Base-by-base conservation (phyloP, 1,140 invertebrate species). In the Pogonus chalceus region DNA sequence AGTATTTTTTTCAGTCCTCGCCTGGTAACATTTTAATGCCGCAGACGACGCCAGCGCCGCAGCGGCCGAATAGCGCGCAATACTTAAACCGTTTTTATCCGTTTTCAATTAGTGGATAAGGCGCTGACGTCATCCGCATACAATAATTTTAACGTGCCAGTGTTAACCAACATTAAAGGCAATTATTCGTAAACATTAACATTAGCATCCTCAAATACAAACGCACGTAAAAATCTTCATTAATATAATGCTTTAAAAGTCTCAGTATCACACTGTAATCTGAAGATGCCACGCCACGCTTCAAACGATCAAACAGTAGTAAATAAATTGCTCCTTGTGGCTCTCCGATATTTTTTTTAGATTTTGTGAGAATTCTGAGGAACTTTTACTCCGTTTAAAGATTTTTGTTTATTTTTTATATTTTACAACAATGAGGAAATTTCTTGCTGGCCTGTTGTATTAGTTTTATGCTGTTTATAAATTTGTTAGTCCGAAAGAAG, bases 1-100 rank as follows among this genome's bases (percentile, higher is more conserved):
- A 52, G 35, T 48, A 20, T 48, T 20, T 14, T 37, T 23, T 52
- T 52, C 20, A 31, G 37, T 43, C 37, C 37, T 43, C 18, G 37
- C 37, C 37, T 43, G 37, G 37, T 43, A 43, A 43, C 37, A 43
- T 43, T 43, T 43, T 4, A 12, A 16, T 43, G 37, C 37, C 37
- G 37, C 37, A 12, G 18, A 43, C 37, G 37, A 43, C 37, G 37
- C 37, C 37, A 43, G 37, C 37, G 37, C 37, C 37, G 37, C 18
- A 9, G 37, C 37, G 37, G 18, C 18, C 37, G 18, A 4, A 12
- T n/a, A n/a, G 9, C 37, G 37, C 18, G 18, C 18, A 14, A 31
- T 31, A 31, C 4, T 31, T 31, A 7, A 31, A 31, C 26, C 26
- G 26, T 14, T 31, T 31, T 7, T n/a, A 4, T 43, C 9, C 37